Evolutionary conservation across 2,113 vertebrate genomes (phyloP), one percentile per base, ranked within the genome.

Genomic region (Halichoeres trimaculatus): DNA sequence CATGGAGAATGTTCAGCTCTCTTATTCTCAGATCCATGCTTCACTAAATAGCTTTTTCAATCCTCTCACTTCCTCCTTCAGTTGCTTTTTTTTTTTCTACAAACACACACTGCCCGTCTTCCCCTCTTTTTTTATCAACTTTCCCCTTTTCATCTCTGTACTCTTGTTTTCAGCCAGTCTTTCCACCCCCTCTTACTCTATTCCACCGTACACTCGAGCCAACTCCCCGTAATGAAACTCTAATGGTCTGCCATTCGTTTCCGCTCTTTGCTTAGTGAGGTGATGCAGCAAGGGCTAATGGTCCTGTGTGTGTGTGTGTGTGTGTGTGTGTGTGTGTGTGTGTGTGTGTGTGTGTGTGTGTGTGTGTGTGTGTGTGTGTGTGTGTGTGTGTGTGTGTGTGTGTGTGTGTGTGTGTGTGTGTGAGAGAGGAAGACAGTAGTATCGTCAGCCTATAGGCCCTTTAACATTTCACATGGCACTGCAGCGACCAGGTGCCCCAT

Each of bases 211-310:
- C 75, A 83, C 79, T 87, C 52, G 26, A 83, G 71, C 80, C 86
- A 84, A 75, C 81, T 80, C 86, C 45, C 74, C 52, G 67, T 90
- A 89, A 90, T 92, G 88, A 92, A 91, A 91, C 73, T 76, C 89
- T 92, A 91, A 93, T 92, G 89, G 90, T 81, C 84, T 86, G 79
- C 85, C 85, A 90, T 91, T 91, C 73, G 76, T 89, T 89, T 88
- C 80, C 64, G 75, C 87, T 91, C 88, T 86, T 89, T 87, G 85
- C 91, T 90, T 83, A 89, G 89, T 85, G 84, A 88, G 85, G 85
- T 88, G 83, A 84, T 90, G 85, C 85, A 82, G 82, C 73, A 84
- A 84, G 69, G 41, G 58, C 81, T 90, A 92, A 90, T 90, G 87
- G 90, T 65, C 74, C 80, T 80, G 10, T 84, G 64, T 84, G 72